Percentiles rank a stretch among this genome's conserved stretches.
Conservation (phyloP, 2,797 vertebrate genomes). For the Microchirus variegatus region DNA sequence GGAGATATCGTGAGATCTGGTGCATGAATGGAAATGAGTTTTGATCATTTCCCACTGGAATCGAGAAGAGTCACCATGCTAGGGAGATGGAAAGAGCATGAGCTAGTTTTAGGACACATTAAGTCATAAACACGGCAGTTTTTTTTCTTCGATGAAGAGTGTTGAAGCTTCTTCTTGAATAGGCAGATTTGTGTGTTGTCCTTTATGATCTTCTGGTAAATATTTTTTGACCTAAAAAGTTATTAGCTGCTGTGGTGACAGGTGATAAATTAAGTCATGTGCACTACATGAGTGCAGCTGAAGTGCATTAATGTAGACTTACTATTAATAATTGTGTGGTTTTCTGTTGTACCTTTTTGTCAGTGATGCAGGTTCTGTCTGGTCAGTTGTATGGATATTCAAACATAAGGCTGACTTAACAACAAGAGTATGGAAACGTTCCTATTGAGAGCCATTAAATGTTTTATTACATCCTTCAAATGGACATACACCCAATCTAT, state of each 20-base stretch:
- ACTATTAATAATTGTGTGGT: not conserved
- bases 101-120: constrained; percentile 2
- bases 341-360: too few species aligned
- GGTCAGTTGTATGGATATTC: too few species aligned
- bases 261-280: not conserved
- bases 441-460: too few species aligned
- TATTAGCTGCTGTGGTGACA: not conserved
- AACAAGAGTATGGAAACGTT: too few species aligned
- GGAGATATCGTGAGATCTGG: constrained; percentile 17
- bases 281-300: not conserved
- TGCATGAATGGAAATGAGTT: constrained; percentile 39
- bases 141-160: constrained; percentile 8
- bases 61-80: constrained; percentile 14
- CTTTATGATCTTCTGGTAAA: not conserved
- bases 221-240: not conserved
- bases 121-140: not conserved
- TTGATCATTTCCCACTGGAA: constrained; percentile 20
- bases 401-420: too few species aligned
- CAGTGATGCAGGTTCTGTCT: too few species aligned
- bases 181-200: constrained; percentile 5
- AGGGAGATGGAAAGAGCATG: constrained; percentile 14
- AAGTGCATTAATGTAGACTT: too few species aligned
- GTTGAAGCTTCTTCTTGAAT: constrained; percentile 16
- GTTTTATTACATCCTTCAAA: too few species aligned
- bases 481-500: too few species aligned